Percentiles rank a stretch among this genome's conserved stretches.
Conservation (phyloP, 2,113 vertebrate genomes). For the Chrysochloris asiatica region DNA sequence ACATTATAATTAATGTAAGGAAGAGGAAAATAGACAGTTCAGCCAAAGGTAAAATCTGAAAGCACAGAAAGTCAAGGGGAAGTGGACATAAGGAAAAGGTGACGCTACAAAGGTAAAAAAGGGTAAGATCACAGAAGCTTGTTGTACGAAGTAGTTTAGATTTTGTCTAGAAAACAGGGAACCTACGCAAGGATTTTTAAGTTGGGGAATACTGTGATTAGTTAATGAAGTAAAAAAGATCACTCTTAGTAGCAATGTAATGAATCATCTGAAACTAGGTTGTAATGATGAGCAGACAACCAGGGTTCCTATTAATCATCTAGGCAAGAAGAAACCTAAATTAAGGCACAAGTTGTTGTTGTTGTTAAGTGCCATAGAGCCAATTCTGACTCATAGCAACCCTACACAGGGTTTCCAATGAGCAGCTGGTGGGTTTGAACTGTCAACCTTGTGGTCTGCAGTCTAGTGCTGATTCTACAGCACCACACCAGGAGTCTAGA, state of each 20-base stretch:
- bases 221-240: constrained; percentile 41
- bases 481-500: no score
- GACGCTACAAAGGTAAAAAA: not conserved
- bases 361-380: no score
- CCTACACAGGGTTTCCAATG: no score
- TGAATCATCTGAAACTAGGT: constrained; percentile 1
- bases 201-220: constrained; percentile 22
- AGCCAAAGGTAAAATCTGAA: not conserved
- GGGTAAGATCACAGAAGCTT: not conserved
- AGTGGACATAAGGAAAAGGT: not conserved
- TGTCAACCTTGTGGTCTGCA: no score
- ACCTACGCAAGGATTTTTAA: not conserved
- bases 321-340: constrained; percentile 20
- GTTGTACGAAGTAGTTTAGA: constrained; percentile 21
- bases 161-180: not conserved
- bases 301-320: not conserved
- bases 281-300: not conserved
- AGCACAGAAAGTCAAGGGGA: not conserved
- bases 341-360: not conserved
- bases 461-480: no score
- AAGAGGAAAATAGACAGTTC: not conserved
- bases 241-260: not conserved
- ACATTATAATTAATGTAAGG: no score
- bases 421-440: no score
- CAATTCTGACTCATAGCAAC: no score